Evolutionary conservation across 1,140 invertebrate species (phyloP).

Genomic region (Helicoverpa armigera): DNA sequence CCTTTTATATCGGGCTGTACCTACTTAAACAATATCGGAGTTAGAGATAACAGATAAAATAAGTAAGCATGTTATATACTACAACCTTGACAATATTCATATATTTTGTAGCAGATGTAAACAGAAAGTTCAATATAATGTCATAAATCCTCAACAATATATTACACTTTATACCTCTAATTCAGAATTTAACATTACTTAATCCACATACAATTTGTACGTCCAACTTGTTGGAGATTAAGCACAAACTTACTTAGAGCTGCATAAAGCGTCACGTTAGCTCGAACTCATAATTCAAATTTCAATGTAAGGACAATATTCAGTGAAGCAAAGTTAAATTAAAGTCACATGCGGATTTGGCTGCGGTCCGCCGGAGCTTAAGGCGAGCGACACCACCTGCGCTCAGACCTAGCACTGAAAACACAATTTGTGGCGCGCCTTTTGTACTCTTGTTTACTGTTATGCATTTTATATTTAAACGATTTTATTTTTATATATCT

Average conservation of each 20-base stretch:
- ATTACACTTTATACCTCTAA: too few species aligned
- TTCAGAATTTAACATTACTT: too few species aligned
- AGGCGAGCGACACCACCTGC: conserved; percentile 75
- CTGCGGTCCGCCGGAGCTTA: conserved; percentile 73
- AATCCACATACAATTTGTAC: not conserved
- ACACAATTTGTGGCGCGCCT: conserved; percentile 79
- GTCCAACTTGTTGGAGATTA: conserved; percentile 6
- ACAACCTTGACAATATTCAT: too few species aligned
- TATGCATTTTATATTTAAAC: conserved; percentile 70
- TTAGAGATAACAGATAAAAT: too few species aligned
- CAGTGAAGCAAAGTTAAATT: conserved; percentile 83
- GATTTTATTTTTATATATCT: conserved; percentile 17
- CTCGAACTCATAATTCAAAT: conserved; percentile 70
- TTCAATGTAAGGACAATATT: conserved; percentile 77
- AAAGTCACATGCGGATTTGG: conserved; percentile 82
- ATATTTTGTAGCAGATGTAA: too few species aligned
- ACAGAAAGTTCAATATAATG: too few species aligned
- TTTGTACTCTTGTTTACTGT: conserved; percentile 78
- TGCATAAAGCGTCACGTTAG: conserved; percentile 44
- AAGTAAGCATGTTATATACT: too few species aligned
- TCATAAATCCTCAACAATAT: too few species aligned
- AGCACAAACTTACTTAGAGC: conserved; percentile 26
- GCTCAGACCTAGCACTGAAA: conserved; percentile 71
- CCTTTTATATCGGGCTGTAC: too few species aligned
- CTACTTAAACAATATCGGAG: too few species aligned